Conservation (phyloP, 2,113 vertebrate genomes). For the Benitochromis conjunctus region DNA sequence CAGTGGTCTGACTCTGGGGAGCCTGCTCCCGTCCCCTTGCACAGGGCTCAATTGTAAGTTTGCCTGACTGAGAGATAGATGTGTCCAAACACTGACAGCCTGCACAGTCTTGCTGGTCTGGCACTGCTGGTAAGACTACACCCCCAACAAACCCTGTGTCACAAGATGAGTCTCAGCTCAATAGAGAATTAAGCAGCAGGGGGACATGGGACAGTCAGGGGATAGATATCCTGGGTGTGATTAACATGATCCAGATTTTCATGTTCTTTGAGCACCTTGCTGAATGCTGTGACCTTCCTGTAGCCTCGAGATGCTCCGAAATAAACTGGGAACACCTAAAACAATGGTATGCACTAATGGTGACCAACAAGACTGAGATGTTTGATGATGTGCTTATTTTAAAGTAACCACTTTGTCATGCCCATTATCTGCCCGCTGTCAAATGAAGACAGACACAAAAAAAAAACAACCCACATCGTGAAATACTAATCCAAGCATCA, state of each 20-base stretch:
- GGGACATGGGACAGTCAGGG: slow-evolving; percentile 27
- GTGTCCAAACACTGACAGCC: slow-evolving; percentile 64
- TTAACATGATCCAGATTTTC: slow-evolving; percentile 67
- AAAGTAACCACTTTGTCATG: neutral
- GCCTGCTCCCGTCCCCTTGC: slow-evolving; percentile 57
- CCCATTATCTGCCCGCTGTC: neutral
- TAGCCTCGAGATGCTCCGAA: neutral
- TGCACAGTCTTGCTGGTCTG: slow-evolving; percentile 49
- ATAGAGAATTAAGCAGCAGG: slow-evolving; percentile 42
- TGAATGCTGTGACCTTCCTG: slow-evolving; percentile 26
- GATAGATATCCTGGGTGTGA: slow-evolving; percentile 52
- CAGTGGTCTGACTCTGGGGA: slow-evolving; percentile 63
- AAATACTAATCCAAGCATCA: slow-evolving; percentile 48
- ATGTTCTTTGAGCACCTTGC: slow-evolving; percentile 31
- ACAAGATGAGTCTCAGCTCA: slow-evolving; percentile 47
- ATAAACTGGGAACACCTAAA: neutral
- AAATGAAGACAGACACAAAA: neutral
- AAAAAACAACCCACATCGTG: neutral
- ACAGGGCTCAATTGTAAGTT: slow-evolving; percentile 73
- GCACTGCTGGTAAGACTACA: slow-evolving; percentile 61
- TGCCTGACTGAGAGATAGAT: slow-evolving; percentile 42
- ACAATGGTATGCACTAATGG: neutral
- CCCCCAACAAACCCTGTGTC: slow-evolving; percentile 59
- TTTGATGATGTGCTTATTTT: neutral
- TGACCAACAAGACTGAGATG: neutral